Evolutionary conservation across 2,797 vertebrate genomes (phyloP).

Genomic region (Centroberyx gerrardi): DNA sequence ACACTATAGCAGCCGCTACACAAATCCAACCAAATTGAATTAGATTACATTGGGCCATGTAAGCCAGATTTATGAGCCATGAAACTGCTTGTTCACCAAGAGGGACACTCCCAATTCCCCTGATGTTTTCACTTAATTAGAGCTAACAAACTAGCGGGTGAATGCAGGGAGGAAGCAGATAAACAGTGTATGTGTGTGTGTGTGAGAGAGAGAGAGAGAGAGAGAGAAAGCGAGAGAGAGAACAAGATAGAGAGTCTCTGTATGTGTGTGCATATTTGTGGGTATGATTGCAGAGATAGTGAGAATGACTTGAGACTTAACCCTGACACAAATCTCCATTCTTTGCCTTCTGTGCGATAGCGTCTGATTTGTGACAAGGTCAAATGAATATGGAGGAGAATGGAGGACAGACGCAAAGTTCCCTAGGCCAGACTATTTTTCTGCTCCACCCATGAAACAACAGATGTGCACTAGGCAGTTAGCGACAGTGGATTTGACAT

Average conservation of each 20-base stretch:
- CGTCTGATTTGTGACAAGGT: background rate
- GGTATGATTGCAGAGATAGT: conserved; percentile 3
- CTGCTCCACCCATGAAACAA: conserved; percentile 24
- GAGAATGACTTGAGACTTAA: background rate
- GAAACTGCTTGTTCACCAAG: conserved; percentile 39
- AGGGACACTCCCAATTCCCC: conserved; percentile 34
- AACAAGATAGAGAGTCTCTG: no score
- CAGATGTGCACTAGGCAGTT: conserved; percentile 43
- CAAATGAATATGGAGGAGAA: conserved; percentile 14
- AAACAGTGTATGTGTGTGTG: no score
- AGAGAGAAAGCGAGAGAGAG: no score
- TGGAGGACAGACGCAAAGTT: conserved; percentile 19
- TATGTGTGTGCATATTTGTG: background rate
- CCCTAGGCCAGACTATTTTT: conserved; percentile 23
- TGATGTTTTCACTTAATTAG: conserved; percentile 64
- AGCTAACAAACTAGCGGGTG: conserved; percentile 43
- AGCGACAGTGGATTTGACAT: conserved; percentile 14
- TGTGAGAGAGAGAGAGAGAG: no score
- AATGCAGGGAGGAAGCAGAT: conserved; percentile 7
- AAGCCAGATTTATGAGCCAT: conserved; percentile 52
- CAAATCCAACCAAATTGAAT: conserved; percentile 35
- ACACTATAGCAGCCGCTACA: conserved; percentile 6
- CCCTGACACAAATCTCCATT: background rate
- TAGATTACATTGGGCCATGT: conserved; percentile 17
- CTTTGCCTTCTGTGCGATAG: background rate